These are phyloP conservation scores for Phenacoccus solenopsis DNA, from an alignment of 1,140 invertebrate genomes.

Conservation along the genomic window DNA sequence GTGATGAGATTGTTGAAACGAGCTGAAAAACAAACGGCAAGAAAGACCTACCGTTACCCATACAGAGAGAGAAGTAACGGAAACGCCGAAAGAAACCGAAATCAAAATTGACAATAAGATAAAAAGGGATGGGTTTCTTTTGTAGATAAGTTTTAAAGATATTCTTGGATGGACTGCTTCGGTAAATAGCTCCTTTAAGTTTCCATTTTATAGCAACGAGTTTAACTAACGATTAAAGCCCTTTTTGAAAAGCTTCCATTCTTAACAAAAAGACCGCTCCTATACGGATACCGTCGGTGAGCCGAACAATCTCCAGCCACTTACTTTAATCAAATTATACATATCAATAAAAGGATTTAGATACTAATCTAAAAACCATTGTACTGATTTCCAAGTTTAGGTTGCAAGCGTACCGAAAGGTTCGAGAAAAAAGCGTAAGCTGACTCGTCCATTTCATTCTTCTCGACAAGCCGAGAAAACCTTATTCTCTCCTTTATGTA, in stretches of 20 bases:
- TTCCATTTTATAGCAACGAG: not conserved
- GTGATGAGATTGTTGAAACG: not conserved
- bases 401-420: not conserved
- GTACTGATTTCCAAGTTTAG: not conserved
- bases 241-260: not conserved
- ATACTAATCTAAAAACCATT: conserved; percentile 3
- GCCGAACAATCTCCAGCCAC: not conserved
- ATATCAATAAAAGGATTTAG: not conserved
- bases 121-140: not conserved
- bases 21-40: not conserved
- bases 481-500: not conserved
- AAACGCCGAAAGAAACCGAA: not conserved
- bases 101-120: not conserved
- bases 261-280: not conserved
- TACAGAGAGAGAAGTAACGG: not conserved
- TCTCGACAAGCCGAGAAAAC: not conserved
- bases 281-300: not conserved
- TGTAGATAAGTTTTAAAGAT: not conserved
- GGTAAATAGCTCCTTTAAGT: not conserved
- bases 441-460: not conserved
- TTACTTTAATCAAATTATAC: conserved; percentile 3
- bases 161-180: not conserved
- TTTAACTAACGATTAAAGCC: not conserved
- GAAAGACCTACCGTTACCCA: not conserved
- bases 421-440: not conserved